Evolutionary conservation across 2,113 vertebrate species (phyloP), one percentile per base, ranked within the genome.

Genomic region (Megaptera novaeangliae): DNA sequence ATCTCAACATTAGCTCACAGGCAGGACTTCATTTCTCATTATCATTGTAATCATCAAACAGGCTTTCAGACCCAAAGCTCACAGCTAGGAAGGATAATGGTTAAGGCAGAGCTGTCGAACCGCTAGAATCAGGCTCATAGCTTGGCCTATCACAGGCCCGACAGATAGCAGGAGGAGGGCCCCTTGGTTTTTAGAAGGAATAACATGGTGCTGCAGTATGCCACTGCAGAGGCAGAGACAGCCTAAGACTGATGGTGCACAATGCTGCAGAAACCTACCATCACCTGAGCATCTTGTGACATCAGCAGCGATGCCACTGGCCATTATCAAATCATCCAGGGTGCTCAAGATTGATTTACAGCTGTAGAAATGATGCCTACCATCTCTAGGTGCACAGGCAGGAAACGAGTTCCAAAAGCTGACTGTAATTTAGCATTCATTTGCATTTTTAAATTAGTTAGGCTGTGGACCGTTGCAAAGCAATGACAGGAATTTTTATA

Each of bases 401-500:
- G 46, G 1, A n/a, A 55, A 83, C 0, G 6, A 31, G 49, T 84
- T 97, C 96, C 86, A 90, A 97, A 97, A 98, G 81, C 98, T 95
- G 93, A 97, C 97, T 97, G 97, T 98, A 97, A 98, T 98, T 99
- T 97, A 98, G 93, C 97, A 98, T 98, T 98, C 98, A 99, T 99
- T 99, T 99, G 98, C 98, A 98, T 99, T 99, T 99, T 98, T 97
- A 99, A 99, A 99, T 99, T 98, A 98, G 98, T 98, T 98, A 98
- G 97, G 98, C 98, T 90, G 46, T 97, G 98, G 98, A 99, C 98
- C 97, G 14, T 99, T 98, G 95, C 98, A 98, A 98, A 98, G 98
- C 98, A 98, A 98, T 98, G 98, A 98, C 98, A 98, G 97, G 98
- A 98, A 98, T 97, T 98, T 98, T 98, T 98, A 98, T 97, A 97